Evolutionary conservation across 2,797 vertebrate species (phyloP), one percentile per base, ranked within the genome.

Genomic region (Peromyscus aztecus): DNA sequence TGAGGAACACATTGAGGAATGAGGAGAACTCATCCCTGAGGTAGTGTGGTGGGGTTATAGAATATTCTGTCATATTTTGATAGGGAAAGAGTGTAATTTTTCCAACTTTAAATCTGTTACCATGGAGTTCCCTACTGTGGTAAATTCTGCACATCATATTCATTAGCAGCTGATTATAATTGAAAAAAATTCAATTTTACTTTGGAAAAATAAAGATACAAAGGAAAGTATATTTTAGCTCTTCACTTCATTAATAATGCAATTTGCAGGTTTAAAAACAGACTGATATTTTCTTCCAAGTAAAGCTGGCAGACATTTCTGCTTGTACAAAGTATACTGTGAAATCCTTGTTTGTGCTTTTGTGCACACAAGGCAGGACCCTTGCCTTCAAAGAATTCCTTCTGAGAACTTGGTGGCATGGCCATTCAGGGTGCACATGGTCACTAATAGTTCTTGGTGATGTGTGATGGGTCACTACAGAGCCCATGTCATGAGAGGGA

Each of bases 101-200:
- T 84, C 77, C 17, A 80, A 61, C 24, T 91, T 87, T 82, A 78
- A 92, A 69, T 94, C n/a, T 76, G 11, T 94, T 69, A n/a, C 65
- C 69, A 86, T 37, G 55, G 65, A 84, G 88, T 86, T 63, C 43
- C 90, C 65, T 17, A 73, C 4, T 14, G 3, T 19, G 46, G 49
- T n/a, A 78, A 43, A 37, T 93, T 90, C 89, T 95, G 61, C 34
- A 43, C 43, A 59, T 95, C 9, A 67, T 40, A 65, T 69, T 88
- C 40, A 82, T 89, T 69, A 91, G 69, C 27, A 95, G 76, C 34
- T 96, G 69, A 77, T 96, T 86, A 43, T 40, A 61, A 37, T 88
- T 83, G 34, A 43, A 92, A 95, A 76, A 37, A 75, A 49, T 52
- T 91, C 29, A 84, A 81, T 46, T 73, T 2, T 76, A 82, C 69